Evolutionary conservation across 2,888 invertebrate species (phyloP).

Genomic region (Caenorhabditis japonica): DNA sequence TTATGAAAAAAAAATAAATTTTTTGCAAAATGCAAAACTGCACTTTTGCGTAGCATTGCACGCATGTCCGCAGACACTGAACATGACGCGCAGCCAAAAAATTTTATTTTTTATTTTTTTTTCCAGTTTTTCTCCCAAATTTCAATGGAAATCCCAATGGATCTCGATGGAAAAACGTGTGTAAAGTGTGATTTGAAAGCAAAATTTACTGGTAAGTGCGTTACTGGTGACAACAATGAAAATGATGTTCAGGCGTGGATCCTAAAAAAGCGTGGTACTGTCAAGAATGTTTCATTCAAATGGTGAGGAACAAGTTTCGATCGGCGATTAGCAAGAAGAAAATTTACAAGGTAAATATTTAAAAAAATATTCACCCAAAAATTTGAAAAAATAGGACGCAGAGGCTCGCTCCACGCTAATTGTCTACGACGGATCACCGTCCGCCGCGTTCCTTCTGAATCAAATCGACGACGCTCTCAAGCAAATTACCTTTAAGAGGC

Average conservation of each 20-base stretch:
- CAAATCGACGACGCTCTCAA: conserved; percentile 60
- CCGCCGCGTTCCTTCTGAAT: conserved; percentile 54
- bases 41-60: too few species aligned
- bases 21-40: too few species aligned
- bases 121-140: neutral
- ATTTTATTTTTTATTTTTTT: neutral
- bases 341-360: conserved; percentile 56
- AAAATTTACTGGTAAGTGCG: conserved; percentile 39
- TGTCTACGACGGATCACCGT: conserved; percentile 58
- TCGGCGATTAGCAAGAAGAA: conserved; percentile 68
- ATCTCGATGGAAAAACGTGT: conserved; percentile 36
- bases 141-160: conserved; percentile 9
- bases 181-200: conserved; percentile 40
- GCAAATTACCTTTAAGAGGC: conserved; percentile 51
- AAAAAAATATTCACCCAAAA: neutral
- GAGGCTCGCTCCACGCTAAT: conserved; percentile 59
- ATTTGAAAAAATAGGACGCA: conserved; percentile 47
- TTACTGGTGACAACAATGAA: too few species aligned
- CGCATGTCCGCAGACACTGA: too few species aligned
- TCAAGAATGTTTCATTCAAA: conserved; percentile 67
- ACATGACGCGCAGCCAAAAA: too few species aligned
- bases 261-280: conserved; percentile 72
- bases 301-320: conserved; percentile 73
- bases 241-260: conserved; percentile 56
- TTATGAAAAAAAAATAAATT: too few species aligned